Base-by-base conservation (phyloP, 2,113 vertebrate genomes). In the Notiomystis cincta region DNA sequence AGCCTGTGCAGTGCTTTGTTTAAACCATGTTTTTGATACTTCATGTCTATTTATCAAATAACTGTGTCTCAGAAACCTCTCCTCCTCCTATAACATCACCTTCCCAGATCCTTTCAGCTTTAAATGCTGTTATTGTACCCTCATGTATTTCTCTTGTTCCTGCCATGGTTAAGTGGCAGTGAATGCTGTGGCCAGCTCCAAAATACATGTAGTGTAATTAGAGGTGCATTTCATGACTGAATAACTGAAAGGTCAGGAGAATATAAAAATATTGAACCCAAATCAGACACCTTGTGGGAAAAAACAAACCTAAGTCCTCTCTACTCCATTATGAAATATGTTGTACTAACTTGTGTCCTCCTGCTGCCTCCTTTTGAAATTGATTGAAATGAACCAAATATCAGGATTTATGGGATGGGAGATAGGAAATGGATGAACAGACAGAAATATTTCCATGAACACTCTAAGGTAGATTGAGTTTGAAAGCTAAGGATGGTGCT, bases 111-210 rank as follows among this genome's bases (percentile, higher is more conserved):
- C 21, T 79, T 69, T 65, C 27, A 33, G 11, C 20, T 66, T 47
- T 38, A 67, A 64, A 33, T 5, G 3, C 4, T 57, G 9, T 47
- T 72, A 15, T n/a, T 0, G 0, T 33, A 7, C 6, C 20, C 23
- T 56, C 27, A 8, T 7, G n/a, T 60, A 25, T n/a, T 57, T 65
- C 16, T 61, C 37, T 48, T 61, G 2, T 40, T 86, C 38, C 27
- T 76, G 28, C 22, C 44, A 13, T 10, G 8, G 10, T 45, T 50
- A 71, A 91, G 16, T 57, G 42, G 15, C 28, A 71, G 27, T n/a
- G 17, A 60, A 24, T 37, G 33, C 19, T 1, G 8, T 44, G 33
- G 18, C n/a, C 19, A 28, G 17, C 19, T 86, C 54, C 31, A 67
- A 62, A 87, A 67, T 31, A 28, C 6, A 2, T 1, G 1, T 7